Evolutionary conservation across 2,113 vertebrate genomes (phyloP).

Genomic region (Nestor notabilis): DNA sequence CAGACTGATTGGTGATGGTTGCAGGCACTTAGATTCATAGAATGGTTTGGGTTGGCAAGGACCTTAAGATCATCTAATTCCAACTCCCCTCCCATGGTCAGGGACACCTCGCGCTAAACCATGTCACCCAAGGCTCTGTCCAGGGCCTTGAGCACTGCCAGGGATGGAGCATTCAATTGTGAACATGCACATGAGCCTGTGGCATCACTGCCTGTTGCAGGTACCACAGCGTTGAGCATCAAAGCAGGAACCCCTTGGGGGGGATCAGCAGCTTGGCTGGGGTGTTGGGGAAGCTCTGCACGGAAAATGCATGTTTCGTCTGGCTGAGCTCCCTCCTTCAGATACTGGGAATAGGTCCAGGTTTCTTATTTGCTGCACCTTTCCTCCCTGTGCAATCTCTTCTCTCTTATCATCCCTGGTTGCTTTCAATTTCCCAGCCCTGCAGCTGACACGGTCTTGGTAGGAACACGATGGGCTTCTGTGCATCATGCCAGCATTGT

Average conservation of each 20-base stretch:
- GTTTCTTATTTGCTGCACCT: not conserved
- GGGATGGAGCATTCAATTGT: no score
- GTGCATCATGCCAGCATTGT: not conserved
- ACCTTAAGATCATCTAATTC: no score
- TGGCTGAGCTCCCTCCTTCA: not conserved
- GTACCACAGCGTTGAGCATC: accelerated
- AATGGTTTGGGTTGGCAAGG: no score
- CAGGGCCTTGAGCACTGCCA: no score
- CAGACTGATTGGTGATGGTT: not conserved
- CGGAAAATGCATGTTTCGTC: not conserved
- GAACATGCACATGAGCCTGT: accelerated
- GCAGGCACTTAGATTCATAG: not conserved
- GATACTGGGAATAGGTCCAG: not conserved
- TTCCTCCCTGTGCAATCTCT: not conserved
- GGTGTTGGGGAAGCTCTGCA: not conserved
- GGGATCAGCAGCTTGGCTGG: not conserved
- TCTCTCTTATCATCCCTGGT: not conserved
- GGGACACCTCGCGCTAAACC: no score
- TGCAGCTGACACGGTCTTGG: not conserved
- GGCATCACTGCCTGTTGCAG: not conserved
- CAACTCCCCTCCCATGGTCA: no score
- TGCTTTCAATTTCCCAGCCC: not conserved
- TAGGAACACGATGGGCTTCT: not conserved
- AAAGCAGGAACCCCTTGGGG: accelerated
- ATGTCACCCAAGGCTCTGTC: no score